These are phyloP conservation scores for Heterotis niloticus DNA, from an alignment of 2,113 vertebrate genomes.

Conservation along the genomic window DNA sequence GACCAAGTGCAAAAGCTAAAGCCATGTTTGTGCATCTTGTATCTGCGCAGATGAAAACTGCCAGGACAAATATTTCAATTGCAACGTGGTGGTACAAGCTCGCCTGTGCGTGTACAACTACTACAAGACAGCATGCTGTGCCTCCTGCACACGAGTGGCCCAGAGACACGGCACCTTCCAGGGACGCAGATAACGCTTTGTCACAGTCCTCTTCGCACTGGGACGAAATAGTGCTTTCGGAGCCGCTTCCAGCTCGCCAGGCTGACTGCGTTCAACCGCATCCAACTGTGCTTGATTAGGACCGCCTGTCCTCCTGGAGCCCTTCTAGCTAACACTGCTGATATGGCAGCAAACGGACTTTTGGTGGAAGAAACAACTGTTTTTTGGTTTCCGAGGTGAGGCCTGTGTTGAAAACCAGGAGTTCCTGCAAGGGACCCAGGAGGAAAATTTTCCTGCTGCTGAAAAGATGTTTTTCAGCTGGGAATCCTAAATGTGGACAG, in stretches of 20 bases:
- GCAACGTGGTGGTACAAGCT: constrained; percentile 94
- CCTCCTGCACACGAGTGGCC: constrained; percentile 75
- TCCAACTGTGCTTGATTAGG: background rate
- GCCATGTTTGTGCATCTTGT: constrained; percentile 11
- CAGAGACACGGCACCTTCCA: constrained; percentile 63
- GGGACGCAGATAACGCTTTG: constrained; percentile 71
- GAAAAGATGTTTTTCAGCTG: no score
- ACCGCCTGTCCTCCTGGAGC: background rate
- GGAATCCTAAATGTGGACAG: no score
- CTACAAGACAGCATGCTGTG: constrained; percentile 86
- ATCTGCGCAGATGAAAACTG: constrained; percentile 81
- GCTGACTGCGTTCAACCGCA: background rate
- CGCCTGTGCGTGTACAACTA: constrained; percentile 93
- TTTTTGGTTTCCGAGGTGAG: no score
- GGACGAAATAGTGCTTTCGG: constrained; percentile 20
- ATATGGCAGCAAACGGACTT: no score
- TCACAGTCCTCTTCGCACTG: background rate
- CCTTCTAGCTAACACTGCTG: no score
- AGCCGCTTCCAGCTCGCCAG: constrained; percentile 26
- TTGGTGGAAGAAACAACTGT: no score
- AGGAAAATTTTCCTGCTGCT: no score
- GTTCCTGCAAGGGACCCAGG: no score
- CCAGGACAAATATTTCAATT: constrained; percentile 91
- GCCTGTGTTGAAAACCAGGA: no score
- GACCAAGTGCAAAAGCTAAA: background rate